A percentile compares a stretch with the other conserved stretches of the same genome.
These are phyloP conservation scores for Bombus breviceps DNA, from an alignment of 1,140 invertebrate species.

Conservation along the genomic window DNA sequence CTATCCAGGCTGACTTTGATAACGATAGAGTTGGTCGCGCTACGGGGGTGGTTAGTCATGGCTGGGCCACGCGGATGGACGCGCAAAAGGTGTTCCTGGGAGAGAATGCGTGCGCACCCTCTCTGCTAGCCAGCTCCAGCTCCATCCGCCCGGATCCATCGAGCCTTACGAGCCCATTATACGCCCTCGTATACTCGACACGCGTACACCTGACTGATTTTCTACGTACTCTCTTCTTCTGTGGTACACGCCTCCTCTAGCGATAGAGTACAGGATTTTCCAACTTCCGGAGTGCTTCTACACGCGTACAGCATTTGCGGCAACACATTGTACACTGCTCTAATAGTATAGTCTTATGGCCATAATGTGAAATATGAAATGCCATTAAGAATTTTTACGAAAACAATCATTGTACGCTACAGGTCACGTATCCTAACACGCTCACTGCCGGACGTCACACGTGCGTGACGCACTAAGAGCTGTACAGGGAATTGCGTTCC, in stretches of 20 bases:
- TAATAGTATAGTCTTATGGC: too few relatives aligned
- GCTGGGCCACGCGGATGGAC: background rate
- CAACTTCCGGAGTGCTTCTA: background rate
- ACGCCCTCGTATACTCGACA: slow-evolving; percentile 19
- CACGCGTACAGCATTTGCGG: too few relatives aligned
- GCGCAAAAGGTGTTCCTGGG: slow-evolving; percentile 25
- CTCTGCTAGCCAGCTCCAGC: slow-evolving; percentile 22
- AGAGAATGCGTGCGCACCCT: slow-evolving; percentile 25
- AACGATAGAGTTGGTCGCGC: background rate
- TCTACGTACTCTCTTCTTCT: background rate
- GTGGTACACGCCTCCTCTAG: too few relatives aligned
- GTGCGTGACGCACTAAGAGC: too few relatives aligned
- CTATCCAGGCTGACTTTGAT: background rate
- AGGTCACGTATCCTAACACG: background rate
- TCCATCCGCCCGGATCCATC: slow-evolving; percentile 35
- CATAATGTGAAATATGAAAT: too few relatives aligned
- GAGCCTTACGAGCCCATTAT: slow-evolving; percentile 45
- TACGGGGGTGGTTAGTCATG: slow-evolving; percentile 26
- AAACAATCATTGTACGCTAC: background rate
- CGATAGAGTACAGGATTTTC: background rate
- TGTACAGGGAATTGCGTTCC: too few relatives aligned
- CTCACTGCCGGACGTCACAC: too few relatives aligned
- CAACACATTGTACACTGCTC: too few relatives aligned
- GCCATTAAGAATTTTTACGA: background rate
- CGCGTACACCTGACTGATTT: slow-evolving; percentile 28